A percentile compares a stretch with the other conserved stretches of the same genome.
These are phyloP conservation scores for Mercenaria mercenaria DNA, from an alignment of 1,140 invertebrate genomes.

Conservation along the genomic window DNA sequence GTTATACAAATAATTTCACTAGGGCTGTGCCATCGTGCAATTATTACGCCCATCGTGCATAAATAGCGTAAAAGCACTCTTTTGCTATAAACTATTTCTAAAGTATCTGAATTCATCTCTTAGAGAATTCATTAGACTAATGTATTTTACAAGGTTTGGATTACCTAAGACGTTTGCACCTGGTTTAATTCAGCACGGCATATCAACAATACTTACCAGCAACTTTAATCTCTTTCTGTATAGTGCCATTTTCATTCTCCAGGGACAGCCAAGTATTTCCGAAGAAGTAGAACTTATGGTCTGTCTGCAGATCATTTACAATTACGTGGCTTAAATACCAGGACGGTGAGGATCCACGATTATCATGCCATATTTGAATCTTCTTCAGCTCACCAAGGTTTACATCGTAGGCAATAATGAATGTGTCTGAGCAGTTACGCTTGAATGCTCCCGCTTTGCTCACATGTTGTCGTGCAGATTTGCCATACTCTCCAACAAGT, in stretches of 20 bases:
- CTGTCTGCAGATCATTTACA: conserved; percentile 80
- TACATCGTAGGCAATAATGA: conserved; percentile 79
- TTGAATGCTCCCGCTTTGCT: conserved; percentile 79
- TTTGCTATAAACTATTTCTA: too few relatives aligned
- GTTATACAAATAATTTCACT: too few relatives aligned
- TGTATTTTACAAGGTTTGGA: too few relatives aligned
- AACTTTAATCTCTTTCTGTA: conserved; percentile 78
- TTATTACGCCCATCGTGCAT: too few relatives aligned
- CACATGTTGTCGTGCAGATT: conserved; percentile 77
- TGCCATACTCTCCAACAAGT: conserved; percentile 79
- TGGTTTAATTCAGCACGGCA: too few relatives aligned
- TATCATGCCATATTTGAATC: conserved; percentile 83
- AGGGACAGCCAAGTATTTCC: conserved; percentile 80
- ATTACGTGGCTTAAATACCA: conserved; percentile 81
- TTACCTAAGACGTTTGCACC: too few relatives aligned
- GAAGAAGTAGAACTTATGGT: conserved; percentile 78
- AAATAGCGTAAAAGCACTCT: too few relatives aligned
- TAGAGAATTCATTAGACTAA: too few relatives aligned
- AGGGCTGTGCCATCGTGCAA: too few relatives aligned
- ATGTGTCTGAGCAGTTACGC: conserved; percentile 79
- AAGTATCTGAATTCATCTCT: too few relatives aligned
- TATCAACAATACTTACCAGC: conserved; percentile 77
- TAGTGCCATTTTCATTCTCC: conserved; percentile 74
- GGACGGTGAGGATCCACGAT: conserved; percentile 79
- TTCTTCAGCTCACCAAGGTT: conserved; percentile 79